Percentiles rank a stretch among this genome's conserved stretches.
Conservation (phyloP, 1,140 invertebrate species). For the Physella acuta region DNA sequence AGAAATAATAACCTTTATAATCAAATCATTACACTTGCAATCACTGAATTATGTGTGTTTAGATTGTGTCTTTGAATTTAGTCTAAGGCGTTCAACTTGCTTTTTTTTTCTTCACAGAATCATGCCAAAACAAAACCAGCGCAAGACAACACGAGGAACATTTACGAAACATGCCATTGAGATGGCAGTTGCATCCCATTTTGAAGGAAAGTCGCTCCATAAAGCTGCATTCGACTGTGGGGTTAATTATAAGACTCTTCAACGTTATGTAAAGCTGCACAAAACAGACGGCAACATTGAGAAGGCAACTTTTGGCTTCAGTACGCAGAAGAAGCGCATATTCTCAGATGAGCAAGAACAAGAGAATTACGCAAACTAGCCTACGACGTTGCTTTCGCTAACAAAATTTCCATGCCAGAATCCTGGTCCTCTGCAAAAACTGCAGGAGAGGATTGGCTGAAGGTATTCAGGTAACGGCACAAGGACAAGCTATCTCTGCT, state of each 20-base stretch:
- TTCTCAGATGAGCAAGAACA: slow-evolving; percentile 1
- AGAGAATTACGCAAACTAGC: slow-evolving; percentile 1
- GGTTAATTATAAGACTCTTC: slow-evolving; percentile 7
- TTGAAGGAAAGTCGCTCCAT: neutral
- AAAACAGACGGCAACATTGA: neutral
- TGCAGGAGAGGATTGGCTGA: slow-evolving; percentile 5
- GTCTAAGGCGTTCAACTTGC: no score
- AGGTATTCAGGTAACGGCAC: slow-evolving; percentile 5
- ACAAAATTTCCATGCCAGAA: neutral
- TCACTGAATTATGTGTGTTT: no score
- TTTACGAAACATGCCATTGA: neutral
- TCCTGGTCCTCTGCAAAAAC: neutral
- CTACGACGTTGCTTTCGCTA: neutral
- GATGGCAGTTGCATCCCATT: neutral
- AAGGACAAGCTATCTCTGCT: neutral
- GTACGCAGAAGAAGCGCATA: neutral
- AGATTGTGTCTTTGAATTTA: no score
- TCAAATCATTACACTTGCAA: no score
- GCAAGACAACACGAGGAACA: neutral
- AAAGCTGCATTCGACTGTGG: neutral
- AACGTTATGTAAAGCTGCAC: neutral
- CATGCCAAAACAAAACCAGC: no score
- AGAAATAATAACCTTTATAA: no score
- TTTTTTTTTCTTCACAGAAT: no score
- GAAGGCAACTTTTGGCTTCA: neutral